Conservation (phyloP, 1,140 invertebrate species). For the Apis laboriosa region DNA sequence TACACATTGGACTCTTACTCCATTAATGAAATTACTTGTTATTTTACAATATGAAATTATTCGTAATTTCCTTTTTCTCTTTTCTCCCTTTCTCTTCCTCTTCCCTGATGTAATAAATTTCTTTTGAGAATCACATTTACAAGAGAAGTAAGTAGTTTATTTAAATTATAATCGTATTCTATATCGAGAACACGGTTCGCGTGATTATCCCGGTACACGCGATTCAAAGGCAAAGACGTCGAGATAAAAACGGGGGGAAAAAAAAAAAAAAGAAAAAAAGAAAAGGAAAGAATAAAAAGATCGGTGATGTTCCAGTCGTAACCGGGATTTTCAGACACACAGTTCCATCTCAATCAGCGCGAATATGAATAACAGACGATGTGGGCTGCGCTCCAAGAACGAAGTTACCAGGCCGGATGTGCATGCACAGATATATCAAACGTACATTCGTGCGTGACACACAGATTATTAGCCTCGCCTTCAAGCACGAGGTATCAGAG, state of each 20-base stretch:
- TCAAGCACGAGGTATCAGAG: neutral
- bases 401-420: constrained; percentile 49
- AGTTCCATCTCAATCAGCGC: constrained; percentile 69
- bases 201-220: neutral
- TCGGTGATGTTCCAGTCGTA: constrained; percentile 10
- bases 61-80: too few relatives aligned
- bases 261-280: neutral
- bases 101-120: too few relatives aligned
- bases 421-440: constrained; percentile 27
- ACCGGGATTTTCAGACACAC: constrained; percentile 50
- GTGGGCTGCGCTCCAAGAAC: constrained; percentile 60
- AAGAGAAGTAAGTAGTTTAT: neutral
- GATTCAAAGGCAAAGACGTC: constrained; percentile 1
- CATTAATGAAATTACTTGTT: neutral
- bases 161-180: neutral
- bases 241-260: neutral
- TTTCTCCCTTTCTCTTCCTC: too few relatives aligned
- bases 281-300: neutral
- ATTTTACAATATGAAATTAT: too few relatives aligned
- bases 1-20: neutral
- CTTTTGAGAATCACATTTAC: too few relatives aligned
- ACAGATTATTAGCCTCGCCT: constrained; percentile 28
- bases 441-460: constrained; percentile 16
- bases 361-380: constrained; percentile 64
- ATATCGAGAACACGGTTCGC: neutral